Evolutionary conservation across 2,888 invertebrate species (phyloP), one percentile per base, ranked within the genome.

Genomic region (Microplitis deprimator): DNA sequence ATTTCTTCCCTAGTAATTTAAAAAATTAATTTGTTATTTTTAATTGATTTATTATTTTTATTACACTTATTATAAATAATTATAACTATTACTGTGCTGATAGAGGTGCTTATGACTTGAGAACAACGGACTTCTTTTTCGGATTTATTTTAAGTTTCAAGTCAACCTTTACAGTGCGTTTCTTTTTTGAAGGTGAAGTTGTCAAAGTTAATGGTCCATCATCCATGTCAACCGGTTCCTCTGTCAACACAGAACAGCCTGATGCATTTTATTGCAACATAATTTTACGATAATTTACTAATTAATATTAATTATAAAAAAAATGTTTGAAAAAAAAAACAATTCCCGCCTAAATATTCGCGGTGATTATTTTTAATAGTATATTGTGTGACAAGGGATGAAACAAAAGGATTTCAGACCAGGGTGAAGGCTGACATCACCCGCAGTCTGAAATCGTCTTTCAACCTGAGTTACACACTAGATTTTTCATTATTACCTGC

Each of bases 1-100:
- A 95, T 93, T 92, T 94, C 94, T 93, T 94, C 91, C 92, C 94
- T 94, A 87, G 83, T 84, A 82, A 77, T 79, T 77, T 64, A 68
- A 78, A 76, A 5, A 73, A 74, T 87, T 69, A 69, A 10, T 67
- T 38, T 65, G 4, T 65, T 20, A 8, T 70, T 16, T 50, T 29
- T 59, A 5, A 59, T 29, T 29, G 40, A 62, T 16, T 4, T 61
- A 59, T 29, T 29, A 29, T 3, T 29, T 29, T 29, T 4, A 29
- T 4, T 3, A 29, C 1, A 29, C 29, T 29, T 59, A 41, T 6
- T 7, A 50, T 29, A 29, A 72, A 50, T 68, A 75, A 13, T 29
- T 71, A 77, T 38, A 76, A 78, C 86, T 86, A 87, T 85, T 85
- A 85, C 87, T 87, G 87, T 87, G 87, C 84, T 85, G 85, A 86